phyloP scores from a whole-genome alignment of 2,113 vertebrate species.

The Ornithorhynchus anatinus region DNA sequence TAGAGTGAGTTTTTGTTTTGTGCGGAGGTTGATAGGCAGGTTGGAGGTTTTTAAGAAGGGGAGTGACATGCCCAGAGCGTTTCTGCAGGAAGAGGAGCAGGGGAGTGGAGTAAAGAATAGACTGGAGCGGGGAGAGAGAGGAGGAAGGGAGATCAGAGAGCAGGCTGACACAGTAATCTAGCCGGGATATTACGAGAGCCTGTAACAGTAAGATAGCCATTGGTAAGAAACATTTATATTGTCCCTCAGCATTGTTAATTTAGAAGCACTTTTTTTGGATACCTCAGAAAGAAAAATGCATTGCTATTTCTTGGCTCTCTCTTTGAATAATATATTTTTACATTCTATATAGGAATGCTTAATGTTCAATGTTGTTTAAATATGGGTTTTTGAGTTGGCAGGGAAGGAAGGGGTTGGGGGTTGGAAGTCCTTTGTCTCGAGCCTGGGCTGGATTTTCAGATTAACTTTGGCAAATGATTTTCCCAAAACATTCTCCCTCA shows the following conservation, averaged over 20 bases:
- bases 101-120: too few relatives aligned
- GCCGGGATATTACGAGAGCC: too few relatives aligned
- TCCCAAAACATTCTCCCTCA: neutral
- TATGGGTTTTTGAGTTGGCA: constrained; percentile 15
- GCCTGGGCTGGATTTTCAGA: neutral
- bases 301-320: neutral
- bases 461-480: constrained; percentile 20
- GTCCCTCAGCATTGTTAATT: neutral
- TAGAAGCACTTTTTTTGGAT: neutral
- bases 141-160: too few relatives aligned
- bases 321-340: constrained; percentile 45
- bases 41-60: too few relatives aligned
- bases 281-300: constrained; percentile 12
- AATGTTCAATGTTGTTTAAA: constrained; percentile 18
- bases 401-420: neutral
- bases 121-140: too few relatives aligned
- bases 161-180: too few relatives aligned
- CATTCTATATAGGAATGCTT: neutral
- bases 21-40: too few relatives aligned
- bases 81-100: too few relatives aligned
- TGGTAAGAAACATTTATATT: too few relatives aligned
- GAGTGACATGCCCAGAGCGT: too few relatives aligned
- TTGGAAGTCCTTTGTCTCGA: constrained; percentile 5
- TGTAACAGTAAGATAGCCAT: too few relatives aligned
- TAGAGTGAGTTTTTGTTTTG: too few relatives aligned